Percentiles rank a stretch among this genome's conserved stretches.
These are phyloP conservation scores for Nephotettix cincticeps DNA, from an alignment of 1,140 invertebrate species.

Conservation along the genomic window DNA sequence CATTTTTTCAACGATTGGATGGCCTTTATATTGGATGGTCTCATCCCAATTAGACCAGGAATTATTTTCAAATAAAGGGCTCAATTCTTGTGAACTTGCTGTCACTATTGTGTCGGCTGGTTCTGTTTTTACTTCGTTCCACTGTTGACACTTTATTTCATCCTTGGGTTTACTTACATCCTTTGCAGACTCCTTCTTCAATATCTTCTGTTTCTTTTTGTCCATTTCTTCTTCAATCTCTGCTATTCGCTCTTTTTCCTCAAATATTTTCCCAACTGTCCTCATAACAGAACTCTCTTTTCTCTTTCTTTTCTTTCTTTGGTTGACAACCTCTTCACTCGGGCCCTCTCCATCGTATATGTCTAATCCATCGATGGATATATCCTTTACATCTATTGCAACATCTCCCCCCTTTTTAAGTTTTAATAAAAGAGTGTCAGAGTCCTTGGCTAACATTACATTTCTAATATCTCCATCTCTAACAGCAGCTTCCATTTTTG, in stretches of 20 bases:
- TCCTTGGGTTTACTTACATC: neutral
- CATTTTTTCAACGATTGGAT: constrained; percentile 47
- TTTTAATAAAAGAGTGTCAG: constrained; percentile 69
- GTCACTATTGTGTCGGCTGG: neutral
- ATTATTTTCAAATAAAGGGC: constrained; percentile 36
- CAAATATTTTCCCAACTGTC: constrained; percentile 61
- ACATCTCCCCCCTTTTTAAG: constrained; percentile 69
- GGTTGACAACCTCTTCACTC: constrained; percentile 55
- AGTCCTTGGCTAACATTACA: constrained; percentile 71
- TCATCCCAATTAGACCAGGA: constrained; percentile 9
- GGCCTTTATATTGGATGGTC: neutral
- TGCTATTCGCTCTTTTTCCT: constrained; percentile 66
- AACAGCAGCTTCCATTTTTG: constrained; percentile 71
- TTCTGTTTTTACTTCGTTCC: constrained; percentile 24
- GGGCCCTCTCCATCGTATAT: constrained; percentile 66
- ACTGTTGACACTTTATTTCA: neutral
- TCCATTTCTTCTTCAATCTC: constrained; percentile 54
- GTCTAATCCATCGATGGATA: constrained; percentile 55
- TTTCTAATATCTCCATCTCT: constrained; percentile 73
- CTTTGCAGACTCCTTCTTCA: constrained; percentile 8
- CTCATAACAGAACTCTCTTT: constrained; percentile 59
- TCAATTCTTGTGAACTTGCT: constrained; percentile 3
- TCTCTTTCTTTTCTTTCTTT: constrained; percentile 56
- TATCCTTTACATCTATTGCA: constrained; percentile 65
- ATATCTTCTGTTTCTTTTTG: constrained; percentile 46